Evolutionary conservation across 1,140 invertebrate species (phyloP), one percentile per base, ranked within the genome.

Genomic region (Caenorhabditis inopinata): DNA sequence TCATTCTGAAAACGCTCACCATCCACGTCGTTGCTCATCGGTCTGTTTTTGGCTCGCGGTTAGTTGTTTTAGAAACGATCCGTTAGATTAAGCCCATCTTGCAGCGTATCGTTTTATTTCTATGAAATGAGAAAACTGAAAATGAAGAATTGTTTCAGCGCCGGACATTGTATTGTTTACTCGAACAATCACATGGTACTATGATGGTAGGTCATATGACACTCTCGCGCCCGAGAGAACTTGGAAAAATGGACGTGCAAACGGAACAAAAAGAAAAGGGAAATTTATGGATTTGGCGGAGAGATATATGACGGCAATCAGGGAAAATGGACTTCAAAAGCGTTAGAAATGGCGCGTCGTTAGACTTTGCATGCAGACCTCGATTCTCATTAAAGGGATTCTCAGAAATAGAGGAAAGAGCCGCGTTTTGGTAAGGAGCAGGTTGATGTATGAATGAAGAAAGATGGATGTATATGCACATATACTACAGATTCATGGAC

Each of bases 151-250:
- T 21, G 48, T 68, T 5, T 51, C 14, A n/a, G 25, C 35, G 25
- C 35, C 27, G n/a, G 51, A 58, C 35, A 25, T 68, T 38, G 58
- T 68, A 68, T 32, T 68, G 58, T 68, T 68, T 68, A 68, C 58
- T 68, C n/a, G 58, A 68, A 68, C 53, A 32, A 62, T 68, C 58
- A 68, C 32, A 68, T 68, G 58, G n/a, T n/a, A n/a, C n/a, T n/a
- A n/a, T n/a, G n/a, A n/a, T n/a, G n/a, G 29, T 21, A 6, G 21
- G 58, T 68, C 58, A 68, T 32, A 68, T 68, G 58, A 32, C 58
- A 68, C 58, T 38, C 58, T 68, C 58, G 58, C 38, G 58, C 25
- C 53, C 21, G 21, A 29, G 21, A 16, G 27, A 21, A 62, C 16
- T n/a, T 25, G 18, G 53, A 16, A 16, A 62, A 32, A 32, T 25